A percentile compares a stretch with the other conserved stretches of the same genome.
These are phyloP conservation scores for Phainopepla nitens DNA, from an alignment of 2,113 vertebrate genomes.

Conservation along the genomic window DNA sequence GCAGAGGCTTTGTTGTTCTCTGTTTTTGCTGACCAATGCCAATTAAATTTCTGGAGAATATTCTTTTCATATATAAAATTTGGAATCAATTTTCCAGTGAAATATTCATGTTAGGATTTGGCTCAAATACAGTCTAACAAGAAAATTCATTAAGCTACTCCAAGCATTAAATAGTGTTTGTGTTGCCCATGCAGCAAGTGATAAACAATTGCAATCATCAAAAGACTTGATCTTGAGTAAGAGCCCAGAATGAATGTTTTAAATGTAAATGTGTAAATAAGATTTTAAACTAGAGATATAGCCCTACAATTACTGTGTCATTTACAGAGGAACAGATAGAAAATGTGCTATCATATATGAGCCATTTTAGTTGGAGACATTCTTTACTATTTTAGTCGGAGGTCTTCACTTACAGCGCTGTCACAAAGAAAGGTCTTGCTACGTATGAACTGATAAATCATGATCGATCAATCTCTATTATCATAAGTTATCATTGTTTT, in stretches of 20 bases:
- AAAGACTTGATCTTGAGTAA: background rate
- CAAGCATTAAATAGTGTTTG: background rate
- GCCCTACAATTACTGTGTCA: background rate
- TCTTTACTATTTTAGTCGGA: background rate
- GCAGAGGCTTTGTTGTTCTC: background rate
- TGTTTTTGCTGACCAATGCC: background rate
- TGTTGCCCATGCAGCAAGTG: background rate
- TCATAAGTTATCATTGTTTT: background rate
- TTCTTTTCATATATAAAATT: background rate
- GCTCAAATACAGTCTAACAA: background rate
- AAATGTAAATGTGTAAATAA: background rate
- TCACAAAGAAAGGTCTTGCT: background rate
- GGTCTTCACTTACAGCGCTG: background rate
- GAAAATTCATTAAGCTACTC: background rate
- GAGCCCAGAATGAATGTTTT: background rate
- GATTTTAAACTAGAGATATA: background rate
- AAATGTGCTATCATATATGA: background rate
- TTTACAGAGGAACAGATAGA: background rate
- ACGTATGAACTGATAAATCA: background rate
- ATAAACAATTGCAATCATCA: background rate
- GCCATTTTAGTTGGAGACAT: background rate
- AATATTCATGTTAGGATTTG: background rate
- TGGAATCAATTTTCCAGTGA: background rate
- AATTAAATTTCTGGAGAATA: background rate
- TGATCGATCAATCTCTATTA: background rate